Evolutionary conservation across 2,113 vertebrate genomes (phyloP).

Genomic region (Rattus norvegicus): DNA sequence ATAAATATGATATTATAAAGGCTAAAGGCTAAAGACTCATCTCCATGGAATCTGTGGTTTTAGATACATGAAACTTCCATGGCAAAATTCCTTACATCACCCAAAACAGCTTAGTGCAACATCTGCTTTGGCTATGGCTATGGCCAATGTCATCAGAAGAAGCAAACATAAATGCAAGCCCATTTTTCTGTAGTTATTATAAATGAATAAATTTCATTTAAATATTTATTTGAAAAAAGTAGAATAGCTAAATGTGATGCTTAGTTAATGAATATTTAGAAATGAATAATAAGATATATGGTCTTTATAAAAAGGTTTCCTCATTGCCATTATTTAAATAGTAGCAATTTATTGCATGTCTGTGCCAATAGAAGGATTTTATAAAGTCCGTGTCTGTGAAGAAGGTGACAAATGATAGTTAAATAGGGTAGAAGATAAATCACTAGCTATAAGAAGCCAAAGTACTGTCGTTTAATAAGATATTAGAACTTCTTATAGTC

Average conservation of each 20-base stretch:
- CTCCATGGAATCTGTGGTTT: slow-evolving; percentile 78
- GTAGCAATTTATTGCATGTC: background rate
- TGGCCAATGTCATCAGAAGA: slow-evolving; percentile 33
- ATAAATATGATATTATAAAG: slow-evolving; percentile 62
- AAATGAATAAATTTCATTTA: slow-evolving; percentile 5
- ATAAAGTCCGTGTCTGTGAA: background rate
- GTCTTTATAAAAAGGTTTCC: slow-evolving; percentile 30
- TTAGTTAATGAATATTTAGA: slow-evolving; percentile 34
- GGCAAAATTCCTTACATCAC: slow-evolving; percentile 22
- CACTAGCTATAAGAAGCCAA: slow-evolving; percentile 3
- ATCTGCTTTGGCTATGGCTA: slow-evolving; percentile 65
- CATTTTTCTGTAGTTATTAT: slow-evolving; percentile 18
- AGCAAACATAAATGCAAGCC: slow-evolving; percentile 56
- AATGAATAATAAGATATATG: background rate
- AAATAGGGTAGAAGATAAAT: slow-evolving; percentile 39
- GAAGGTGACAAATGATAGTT: background rate
- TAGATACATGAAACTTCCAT: slow-evolving; percentile 52
- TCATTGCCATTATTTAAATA: background rate
- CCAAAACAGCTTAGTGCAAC: slow-evolving; percentile 39
- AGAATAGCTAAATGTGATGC: background rate
- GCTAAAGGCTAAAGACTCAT: slow-evolving; percentile 57
- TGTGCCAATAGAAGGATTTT: background rate
- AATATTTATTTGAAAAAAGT: slow-evolving; percentile 32
- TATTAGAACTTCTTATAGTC: slow-evolving; percentile 16
- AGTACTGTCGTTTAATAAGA: background rate